Conservation (phyloP, 2,888 invertebrate species). For the Drosophila pseudotakahashii region DNA sequence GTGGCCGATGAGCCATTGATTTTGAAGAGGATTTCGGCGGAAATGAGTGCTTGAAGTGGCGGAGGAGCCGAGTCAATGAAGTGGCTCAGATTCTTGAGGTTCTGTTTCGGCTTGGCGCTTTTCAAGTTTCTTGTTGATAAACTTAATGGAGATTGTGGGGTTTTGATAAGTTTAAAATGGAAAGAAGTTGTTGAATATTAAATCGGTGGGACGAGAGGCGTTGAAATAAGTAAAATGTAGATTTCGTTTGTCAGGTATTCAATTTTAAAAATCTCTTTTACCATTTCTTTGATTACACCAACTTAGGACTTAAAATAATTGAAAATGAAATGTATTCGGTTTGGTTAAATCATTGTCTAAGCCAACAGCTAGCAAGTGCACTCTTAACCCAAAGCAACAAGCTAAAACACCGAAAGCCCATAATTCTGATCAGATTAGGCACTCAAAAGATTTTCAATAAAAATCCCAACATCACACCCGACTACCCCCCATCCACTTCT, state of each 20-base stretch:
- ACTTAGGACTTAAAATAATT: background rate
- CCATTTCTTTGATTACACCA: background rate
- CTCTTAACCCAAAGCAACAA: background rate
- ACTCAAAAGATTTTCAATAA: constrained; percentile 32
- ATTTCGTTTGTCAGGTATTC: too few species aligned
- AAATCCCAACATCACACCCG: constrained; percentile 33
- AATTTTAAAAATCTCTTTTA: too few species aligned
- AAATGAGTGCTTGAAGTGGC: constrained; percentile 30
- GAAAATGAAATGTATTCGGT: background rate
- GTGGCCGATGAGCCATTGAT: constrained; percentile 34
- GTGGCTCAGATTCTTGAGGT: constrained; percentile 12
- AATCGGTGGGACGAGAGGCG: background rate
- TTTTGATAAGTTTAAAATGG: constrained; percentile 1
- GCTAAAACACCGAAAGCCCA: constrained; percentile 21
- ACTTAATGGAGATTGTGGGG: constrained; percentile 26
- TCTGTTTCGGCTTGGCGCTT: constrained; percentile 11
- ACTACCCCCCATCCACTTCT: background rate
- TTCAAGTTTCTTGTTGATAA: constrained; percentile 21
- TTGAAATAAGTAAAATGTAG: background rate
- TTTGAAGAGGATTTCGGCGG: constrained; percentile 28
- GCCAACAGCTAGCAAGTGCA: constrained; percentile 2
- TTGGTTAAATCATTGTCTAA: background rate
- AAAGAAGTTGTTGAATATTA: constrained; percentile 18
- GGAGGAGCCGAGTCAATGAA: constrained; percentile 22
- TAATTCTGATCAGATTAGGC: constrained; percentile 39